A percentile compares a stretch with the other conserved stretches of the same genome.
phyloP scores from a whole-genome alignment of 2,113 vertebrate genomes.

The Channa maculata region DNA sequence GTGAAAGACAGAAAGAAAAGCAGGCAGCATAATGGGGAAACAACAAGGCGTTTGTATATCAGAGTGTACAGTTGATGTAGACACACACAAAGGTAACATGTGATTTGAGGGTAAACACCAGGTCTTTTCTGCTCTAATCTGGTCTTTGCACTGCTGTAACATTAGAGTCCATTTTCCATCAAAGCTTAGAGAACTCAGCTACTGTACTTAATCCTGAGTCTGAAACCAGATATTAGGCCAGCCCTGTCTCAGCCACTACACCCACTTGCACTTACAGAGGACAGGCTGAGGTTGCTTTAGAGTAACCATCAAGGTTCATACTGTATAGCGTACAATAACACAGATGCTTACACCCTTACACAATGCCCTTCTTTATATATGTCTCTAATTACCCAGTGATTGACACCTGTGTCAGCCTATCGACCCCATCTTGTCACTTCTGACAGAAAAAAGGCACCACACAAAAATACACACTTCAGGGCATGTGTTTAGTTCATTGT shows the following conservation, averaged over 20 bases:
- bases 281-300: conserved; percentile 20
- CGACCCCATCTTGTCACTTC: conserved; percentile 21
- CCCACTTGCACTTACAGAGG: conserved; percentile 40
- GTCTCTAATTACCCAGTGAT: conserved; percentile 50
- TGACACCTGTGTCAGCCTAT: conserved; percentile 40
- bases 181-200: conserved; percentile 23
- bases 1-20: conserved; percentile 18
- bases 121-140: conserved; percentile 30
- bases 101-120: conserved; percentile 37
- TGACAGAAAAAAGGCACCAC: conserved; percentile 7
- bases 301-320: conserved; percentile 6
- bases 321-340: conserved; percentile 24
- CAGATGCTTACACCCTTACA: conserved; percentile 3
- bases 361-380: conserved; percentile 49
- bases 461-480: conserved; percentile 7
- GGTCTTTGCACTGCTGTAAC: conserved; percentile 47
- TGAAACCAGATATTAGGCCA: conserved; percentile 68
- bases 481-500: conserved; percentile 20
- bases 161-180: conserved; percentile 49
- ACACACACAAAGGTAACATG: conserved; percentile 15
- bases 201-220: conserved; percentile 58
- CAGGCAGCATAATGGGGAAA: not conserved
- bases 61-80: conserved; percentile 10
- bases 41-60: conserved; percentile 13
- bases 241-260: conserved; percentile 30